phyloP scores from a whole-genome alignment of 2,113 vertebrate species.

The Mesoclemmys tuberculata region DNA sequence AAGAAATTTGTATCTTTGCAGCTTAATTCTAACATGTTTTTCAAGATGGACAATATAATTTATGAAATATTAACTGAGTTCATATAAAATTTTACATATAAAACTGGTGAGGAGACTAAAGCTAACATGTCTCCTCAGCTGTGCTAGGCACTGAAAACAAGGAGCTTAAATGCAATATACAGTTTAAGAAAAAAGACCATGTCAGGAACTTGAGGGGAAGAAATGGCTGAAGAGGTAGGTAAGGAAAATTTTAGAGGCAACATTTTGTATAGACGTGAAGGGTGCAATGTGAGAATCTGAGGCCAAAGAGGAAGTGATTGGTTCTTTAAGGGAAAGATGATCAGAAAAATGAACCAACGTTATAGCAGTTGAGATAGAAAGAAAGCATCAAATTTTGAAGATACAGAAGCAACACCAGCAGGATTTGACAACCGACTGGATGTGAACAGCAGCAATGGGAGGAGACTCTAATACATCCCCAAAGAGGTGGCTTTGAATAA shows the following conservation, averaged over 20 bases:
- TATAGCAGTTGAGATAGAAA: neutral
- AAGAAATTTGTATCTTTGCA: too few species aligned
- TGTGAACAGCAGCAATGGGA: accelerated
- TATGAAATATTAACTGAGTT: neutral
- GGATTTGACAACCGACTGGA: neutral
- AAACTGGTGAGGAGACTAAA: neutral
- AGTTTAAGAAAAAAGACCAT: neutral
- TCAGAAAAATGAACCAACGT: neutral
- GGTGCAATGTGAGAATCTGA: neutral
- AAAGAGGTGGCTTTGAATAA: accelerated
- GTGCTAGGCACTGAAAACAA: neutral
- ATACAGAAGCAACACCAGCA: neutral
- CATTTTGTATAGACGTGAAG: neutral
- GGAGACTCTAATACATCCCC: neutral
- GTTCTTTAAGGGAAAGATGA: neutral
- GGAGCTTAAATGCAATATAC: neutral
- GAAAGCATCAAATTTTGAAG: neutral
- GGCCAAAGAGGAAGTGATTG: neutral
- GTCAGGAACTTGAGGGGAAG: neutral
- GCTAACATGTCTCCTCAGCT: neutral
- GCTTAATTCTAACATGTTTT: too few species aligned
- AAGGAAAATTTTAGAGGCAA: neutral
- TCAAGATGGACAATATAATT: neutral
- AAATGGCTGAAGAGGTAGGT: neutral
- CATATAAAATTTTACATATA: neutral